A percentile compares a stretch with the other conserved stretches of the same genome.
Evolutionary conservation across 2,888 invertebrate species (phyloP).

Genomic region (Geotrupes spiniger): DNA sequence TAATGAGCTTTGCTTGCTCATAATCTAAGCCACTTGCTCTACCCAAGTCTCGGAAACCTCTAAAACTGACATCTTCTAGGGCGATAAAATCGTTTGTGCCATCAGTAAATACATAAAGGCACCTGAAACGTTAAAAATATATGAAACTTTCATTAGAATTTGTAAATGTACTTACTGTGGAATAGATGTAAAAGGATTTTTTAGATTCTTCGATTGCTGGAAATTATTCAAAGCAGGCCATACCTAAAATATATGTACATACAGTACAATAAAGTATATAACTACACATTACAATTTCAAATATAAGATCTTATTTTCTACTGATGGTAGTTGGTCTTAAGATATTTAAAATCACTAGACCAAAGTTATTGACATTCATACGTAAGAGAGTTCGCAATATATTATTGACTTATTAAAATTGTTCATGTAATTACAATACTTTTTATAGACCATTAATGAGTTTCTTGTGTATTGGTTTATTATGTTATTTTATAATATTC

Average conservation of each 20-base stretch:
- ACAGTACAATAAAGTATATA: too few relatives aligned
- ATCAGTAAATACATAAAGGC: conserved; percentile 44
- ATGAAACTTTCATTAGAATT: conserved; percentile 1
- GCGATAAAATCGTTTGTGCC: conserved; percentile 50
- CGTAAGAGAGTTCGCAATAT: too few relatives aligned
- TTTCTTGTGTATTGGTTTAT: too few relatives aligned
- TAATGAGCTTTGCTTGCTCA: conserved; percentile 39
- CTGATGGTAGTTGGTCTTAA: too few relatives aligned
- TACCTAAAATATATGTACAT: conserved; percentile 34
- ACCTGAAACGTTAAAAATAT: conserved; percentile 31
- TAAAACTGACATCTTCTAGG: conserved; percentile 45
- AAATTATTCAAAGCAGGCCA: conserved; percentile 52
- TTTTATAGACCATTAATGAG: too few relatives aligned
- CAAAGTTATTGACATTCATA: too few relatives aligned
- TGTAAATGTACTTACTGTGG: conserved; percentile 33
- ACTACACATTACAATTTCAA: too few relatives aligned
- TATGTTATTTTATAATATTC: too few relatives aligned
- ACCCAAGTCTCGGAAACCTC: conserved; percentile 41
- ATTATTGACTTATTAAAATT: too few relatives aligned
- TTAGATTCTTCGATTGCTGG: conserved; percentile 35
- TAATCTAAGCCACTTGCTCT: conserved; percentile 41
- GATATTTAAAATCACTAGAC: too few relatives aligned
- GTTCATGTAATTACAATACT: too few relatives aligned
- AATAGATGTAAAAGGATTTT: conserved; percentile 32
- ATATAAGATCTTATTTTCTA: too few relatives aligned